Percentiles rank a stretch among this genome's conserved stretches.
Conservation (phyloP, 2,113 vertebrate genomes). For the Sprattus sprattus region DNA sequence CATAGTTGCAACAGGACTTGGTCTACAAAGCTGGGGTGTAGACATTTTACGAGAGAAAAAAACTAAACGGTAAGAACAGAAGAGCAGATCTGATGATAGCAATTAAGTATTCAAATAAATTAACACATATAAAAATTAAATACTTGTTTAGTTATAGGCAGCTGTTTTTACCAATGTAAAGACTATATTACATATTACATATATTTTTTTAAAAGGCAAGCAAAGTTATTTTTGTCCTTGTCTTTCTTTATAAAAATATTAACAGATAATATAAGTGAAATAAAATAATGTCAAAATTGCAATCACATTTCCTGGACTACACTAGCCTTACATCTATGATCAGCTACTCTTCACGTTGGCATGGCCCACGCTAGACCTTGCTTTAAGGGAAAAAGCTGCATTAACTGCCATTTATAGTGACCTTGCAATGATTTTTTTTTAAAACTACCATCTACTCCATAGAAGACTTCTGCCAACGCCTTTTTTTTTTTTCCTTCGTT, state of each 20-base stretch:
- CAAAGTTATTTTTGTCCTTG: conserved; percentile 55
- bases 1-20: conserved; percentile 17
- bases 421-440: not conserved
- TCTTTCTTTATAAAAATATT: conserved; percentile 49
- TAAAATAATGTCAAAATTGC: conserved; percentile 48
- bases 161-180: conserved; percentile 49
- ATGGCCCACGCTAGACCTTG: conserved; percentile 40
- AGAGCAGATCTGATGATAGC: conserved; percentile 53
- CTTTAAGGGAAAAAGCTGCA: conserved; percentile 24
- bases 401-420: not conserved
- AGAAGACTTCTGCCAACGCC: conserved; percentile 24
- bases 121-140: conserved; percentile 71
- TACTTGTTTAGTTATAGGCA: conserved; percentile 71
- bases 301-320: conserved; percentile 67
- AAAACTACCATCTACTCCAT: not conserved
- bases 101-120: conserved; percentile 74
- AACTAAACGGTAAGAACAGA: conserved; percentile 20
- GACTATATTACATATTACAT: conserved; percentile 47
- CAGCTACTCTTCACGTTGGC: conserved; percentile 45
- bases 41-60: conserved; percentile 44
- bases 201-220: conserved; percentile 53
- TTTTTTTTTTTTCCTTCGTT: conserved; percentile 25
- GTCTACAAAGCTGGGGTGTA: conserved; percentile 24
- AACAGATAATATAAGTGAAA: conserved; percentile 27
- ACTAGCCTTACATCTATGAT: conserved; percentile 49